phyloP scores from a whole-genome alignment of 2,113 vertebrate genomes.

The Nicator chloris region DNA sequence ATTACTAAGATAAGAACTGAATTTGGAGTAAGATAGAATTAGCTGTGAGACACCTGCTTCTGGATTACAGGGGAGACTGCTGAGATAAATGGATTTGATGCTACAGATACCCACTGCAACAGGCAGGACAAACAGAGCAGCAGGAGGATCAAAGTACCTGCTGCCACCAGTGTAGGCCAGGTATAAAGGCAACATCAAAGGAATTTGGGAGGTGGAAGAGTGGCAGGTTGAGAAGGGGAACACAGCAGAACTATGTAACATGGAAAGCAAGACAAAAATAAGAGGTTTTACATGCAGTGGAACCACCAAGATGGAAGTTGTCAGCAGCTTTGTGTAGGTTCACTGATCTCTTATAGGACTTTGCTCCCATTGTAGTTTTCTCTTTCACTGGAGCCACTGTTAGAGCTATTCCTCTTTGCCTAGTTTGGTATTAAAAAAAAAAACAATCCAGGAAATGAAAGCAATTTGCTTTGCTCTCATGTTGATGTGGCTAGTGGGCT shows the following conservation, averaged over 20 bases:
- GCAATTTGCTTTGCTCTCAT: not conserved
- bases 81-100: not conserved
- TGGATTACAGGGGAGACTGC: slow-evolving; percentile 16
- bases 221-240: not conserved
- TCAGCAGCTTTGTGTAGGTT: not conserved
- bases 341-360: not conserved
- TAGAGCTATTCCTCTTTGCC: not conserved
- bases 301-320: not conserved
- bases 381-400: not conserved
- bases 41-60: not conserved
- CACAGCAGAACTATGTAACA: rapidly evolving
- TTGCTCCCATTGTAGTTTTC: not conserved
- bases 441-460: not conserved
- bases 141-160: not conserved
- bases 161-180: not conserved
- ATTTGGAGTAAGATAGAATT: slow-evolving; percentile 35
- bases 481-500: not conserved
- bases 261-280: not conserved
- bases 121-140: not conserved
- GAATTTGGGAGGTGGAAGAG: not conserved
- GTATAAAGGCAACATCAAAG: not conserved
- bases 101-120: not conserved
- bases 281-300: not conserved
- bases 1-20: not conserved
- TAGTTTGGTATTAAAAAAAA: not conserved